phyloP scores from a whole-genome alignment of 2,888 invertebrate genomes.

The Netelia melanura region DNA sequence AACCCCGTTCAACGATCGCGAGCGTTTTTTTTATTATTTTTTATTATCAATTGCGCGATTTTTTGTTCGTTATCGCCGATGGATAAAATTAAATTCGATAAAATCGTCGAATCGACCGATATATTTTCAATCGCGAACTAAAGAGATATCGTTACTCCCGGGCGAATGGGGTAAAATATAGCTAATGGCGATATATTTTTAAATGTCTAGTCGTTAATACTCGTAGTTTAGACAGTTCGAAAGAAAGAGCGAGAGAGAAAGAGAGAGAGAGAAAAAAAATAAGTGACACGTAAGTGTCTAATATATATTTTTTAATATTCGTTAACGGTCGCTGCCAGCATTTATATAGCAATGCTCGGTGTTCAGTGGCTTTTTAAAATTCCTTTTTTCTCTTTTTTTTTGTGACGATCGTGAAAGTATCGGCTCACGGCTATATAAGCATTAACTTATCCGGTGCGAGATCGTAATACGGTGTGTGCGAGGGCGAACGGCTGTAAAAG shows the following conservation, averaged over 20 bases:
- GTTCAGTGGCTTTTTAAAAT: not conserved
- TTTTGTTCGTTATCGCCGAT: no score
- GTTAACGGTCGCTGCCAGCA: constrained; percentile 7
- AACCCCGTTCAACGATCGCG: not conserved
- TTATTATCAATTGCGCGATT: no score
- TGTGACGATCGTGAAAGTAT: constrained; percentile 67
- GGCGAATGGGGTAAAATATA: not conserved
- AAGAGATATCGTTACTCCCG: no score
- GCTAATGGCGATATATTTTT: not conserved
- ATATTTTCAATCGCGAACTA: no score
- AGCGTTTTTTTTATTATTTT: no score
- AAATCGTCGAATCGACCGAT: no score
- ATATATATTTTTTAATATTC: constrained; percentile 19
- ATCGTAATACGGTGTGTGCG: constrained; percentile 67
- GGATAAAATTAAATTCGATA: no score
- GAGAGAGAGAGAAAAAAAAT: not conserved
- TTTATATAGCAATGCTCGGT: constrained; percentile 18
- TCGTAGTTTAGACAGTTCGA: not conserved
- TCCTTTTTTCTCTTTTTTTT: constrained; percentile 27
- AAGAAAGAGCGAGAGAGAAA: no score
- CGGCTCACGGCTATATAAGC: constrained; percentile 57
- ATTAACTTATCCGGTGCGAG: constrained; percentile 68
- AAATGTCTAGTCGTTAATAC: not conserved
- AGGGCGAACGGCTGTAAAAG: constrained; percentile 61
- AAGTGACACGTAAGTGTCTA: not conserved